Base-by-base conservation (phyloP, 2,113 vertebrate genomes). In the Speoplatyrhinus poulsoni region DNA sequence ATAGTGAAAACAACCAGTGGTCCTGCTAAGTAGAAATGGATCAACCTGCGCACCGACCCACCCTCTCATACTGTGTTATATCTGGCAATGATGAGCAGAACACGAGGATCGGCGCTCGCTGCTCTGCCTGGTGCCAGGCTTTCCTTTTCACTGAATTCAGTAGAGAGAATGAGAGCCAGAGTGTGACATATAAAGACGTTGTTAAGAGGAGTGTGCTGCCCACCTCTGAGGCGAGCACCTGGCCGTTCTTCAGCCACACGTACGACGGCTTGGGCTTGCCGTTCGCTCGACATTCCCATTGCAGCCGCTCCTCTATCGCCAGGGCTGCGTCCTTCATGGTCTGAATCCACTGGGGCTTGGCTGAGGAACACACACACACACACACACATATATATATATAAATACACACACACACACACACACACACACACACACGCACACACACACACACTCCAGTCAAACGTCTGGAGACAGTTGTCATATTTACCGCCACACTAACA, bases 321-420 rank as follows among this genome's bases (percentile, higher is more conserved):
- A 92, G 85, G 50, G 96, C 94, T 9, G 76, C 79, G 60, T 98
- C 95, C 74, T 89, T 90, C 87, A 97, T 93, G 15, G 80, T 91
- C 85, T 96, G 96, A 60, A 96, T 81, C 96, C 96, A 98, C 82
- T 98, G 94, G 71, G 96, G 96, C 71, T 95, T 96, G 77, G 96
- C 96, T 98, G 87, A 65, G 73, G 81, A 83, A 77, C 11, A 48
- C 6, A 0, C 69, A 86, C 36, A 41, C 36, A 41, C 36, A 41
- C 36, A 6, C 36, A 26, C 26, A 26, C 2, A 26, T 3, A 26
- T 3, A 26, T 26, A 26, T 26, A 26, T 26, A 26, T 3, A 26
- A 26, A 26, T 3, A 26, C 1, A 26, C 1, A 26, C 26, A 26
- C 26, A 26, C 26, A 3, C 26, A 26, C 26, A 26, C 26, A 3